These are phyloP conservation scores for Hololepta plana DNA, from an alignment of 2,888 invertebrate genomes.

Conservation along the genomic window DNA sequence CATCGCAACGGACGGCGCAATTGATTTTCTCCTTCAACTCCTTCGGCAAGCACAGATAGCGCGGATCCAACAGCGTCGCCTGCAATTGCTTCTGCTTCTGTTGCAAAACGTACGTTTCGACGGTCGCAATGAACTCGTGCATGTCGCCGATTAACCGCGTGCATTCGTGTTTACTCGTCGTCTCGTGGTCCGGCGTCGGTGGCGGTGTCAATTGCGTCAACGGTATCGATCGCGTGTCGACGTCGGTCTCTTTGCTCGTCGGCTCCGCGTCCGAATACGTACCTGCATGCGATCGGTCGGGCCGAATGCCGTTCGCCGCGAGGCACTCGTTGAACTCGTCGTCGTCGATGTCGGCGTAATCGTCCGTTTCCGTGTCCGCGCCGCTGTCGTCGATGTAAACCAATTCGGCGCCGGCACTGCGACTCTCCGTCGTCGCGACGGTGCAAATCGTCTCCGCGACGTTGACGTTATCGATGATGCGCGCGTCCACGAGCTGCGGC, in stretches of 20 bases:
- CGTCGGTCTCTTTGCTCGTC: no score
- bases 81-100: no score
- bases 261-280: no score
- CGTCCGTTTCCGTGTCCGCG: constrained; percentile 25
- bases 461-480: constrained; percentile 8
- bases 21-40: constrained; percentile 2
- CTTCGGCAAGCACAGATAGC: constrained; percentile 1
- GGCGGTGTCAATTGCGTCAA: constrained; percentile 22
- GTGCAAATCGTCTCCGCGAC: constrained; percentile 36
- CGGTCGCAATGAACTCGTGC: no score
- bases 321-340: constrained; percentile 23
- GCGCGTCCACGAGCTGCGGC: constrained; percentile 30
- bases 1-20: neutral
- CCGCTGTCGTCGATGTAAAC: constrained; percentile 51
- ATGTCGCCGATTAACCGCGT: constrained; percentile 3
- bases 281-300: no score
- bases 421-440: constrained; percentile 16
- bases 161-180: constrained; percentile 12
- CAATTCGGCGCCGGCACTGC: constrained; percentile 36
- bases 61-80: neutral
- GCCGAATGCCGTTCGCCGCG: no score
- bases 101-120: no score
- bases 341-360: constrained; percentile 28
- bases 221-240: no score
- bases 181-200: constrained; percentile 18